Evolutionary conservation across 2,797 vertebrate species (phyloP).

Genomic region (Macrochelys suwanniensis): DNA sequence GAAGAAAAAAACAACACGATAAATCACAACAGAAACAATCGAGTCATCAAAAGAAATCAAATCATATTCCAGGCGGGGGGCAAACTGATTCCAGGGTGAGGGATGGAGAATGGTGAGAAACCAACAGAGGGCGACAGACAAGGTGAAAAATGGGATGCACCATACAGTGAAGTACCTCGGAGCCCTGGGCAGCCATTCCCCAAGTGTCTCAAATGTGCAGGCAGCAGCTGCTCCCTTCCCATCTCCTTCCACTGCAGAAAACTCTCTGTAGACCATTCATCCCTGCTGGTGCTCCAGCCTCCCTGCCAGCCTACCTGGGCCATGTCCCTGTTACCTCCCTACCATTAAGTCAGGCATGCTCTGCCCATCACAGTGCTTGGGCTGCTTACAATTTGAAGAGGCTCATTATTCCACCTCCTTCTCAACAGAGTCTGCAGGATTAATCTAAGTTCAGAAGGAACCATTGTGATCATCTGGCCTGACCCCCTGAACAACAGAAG

Average conservation of each 20-base stretch:
- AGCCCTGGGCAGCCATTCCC: neutral
- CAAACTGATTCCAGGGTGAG: conserved; percentile 10
- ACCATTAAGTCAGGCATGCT: neutral
- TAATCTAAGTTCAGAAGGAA: neutral
- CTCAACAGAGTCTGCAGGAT: neutral
- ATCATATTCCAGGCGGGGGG: neutral
- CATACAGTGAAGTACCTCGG: neutral
- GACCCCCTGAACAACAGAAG: neutral
- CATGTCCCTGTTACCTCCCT: neutral
- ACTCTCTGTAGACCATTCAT: neutral
- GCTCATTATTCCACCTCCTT: neutral
- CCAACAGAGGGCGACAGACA: conserved; percentile 24
- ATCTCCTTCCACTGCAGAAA: neutral
- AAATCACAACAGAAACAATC: conserved; percentile 84
- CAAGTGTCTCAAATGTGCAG: neutral
- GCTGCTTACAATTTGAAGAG: neutral
- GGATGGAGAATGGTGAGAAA: conserved; percentile 21
- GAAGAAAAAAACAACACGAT: conserved; percentile 83
- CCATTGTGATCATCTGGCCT: neutral
- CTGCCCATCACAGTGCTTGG: neutral
- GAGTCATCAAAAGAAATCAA: conserved; percentile 70
- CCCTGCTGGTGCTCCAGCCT: neutral
- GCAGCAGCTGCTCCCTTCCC: neutral
- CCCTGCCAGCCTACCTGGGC: neutral
- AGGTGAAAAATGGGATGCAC: conserved; percentile 36